Conservation (phyloP, 2,797 vertebrate genomes). For the Girardinus metallicus region DNA sequence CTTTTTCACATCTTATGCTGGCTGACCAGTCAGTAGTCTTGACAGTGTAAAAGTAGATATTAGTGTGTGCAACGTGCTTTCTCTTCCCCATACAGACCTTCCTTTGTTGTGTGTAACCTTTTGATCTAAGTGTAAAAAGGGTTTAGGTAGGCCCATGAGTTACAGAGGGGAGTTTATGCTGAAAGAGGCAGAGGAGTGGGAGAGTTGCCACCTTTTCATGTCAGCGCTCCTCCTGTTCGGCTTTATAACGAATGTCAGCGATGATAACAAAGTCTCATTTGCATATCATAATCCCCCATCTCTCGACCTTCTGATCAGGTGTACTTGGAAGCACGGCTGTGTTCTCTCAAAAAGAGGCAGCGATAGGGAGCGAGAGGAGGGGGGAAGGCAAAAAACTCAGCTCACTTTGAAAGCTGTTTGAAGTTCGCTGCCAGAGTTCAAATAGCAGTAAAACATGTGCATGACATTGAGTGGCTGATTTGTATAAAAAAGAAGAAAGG, state of each 20-base stretch:
- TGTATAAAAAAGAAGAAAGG: conserved; percentile 75
- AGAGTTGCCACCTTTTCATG: conserved; percentile 72
- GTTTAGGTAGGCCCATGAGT: conserved; percentile 61
- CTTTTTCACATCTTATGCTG: conserved; percentile 19
- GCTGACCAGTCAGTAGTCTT: conserved; percentile 56
- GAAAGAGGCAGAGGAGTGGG: conserved; percentile 38
- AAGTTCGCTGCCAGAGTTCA: conserved; percentile 78
- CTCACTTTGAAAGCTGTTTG: conserved; percentile 78
- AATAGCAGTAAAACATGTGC: conserved; percentile 80
- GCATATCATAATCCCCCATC: conserved; percentile 80
- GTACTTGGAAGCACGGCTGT: conserved; percentile 68
- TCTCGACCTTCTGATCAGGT: conserved; percentile 78
- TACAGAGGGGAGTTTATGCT: conserved; percentile 61
- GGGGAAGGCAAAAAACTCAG: conserved; percentile 48
- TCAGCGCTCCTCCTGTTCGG: conserved; percentile 56
- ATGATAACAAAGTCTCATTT: conserved; percentile 79
- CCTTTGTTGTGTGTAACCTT: conserved; percentile 78
- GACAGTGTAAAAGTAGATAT: conserved; percentile 55
- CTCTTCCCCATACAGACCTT: conserved; percentile 61
- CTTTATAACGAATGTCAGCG: conserved; percentile 77
- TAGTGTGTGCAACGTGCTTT: conserved; percentile 45
- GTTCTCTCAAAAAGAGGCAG: conserved; percentile 65
- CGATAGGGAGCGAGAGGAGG: conserved; percentile 25
- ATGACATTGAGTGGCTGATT: conserved; percentile 76
- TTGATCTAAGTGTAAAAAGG: conserved; percentile 67